A percentile compares a stretch with the other conserved stretches of the same genome.
Evolutionary conservation across 2,113 vertebrate genomes (phyloP).

Genomic region (Rhadina sibilatrix): DNA sequence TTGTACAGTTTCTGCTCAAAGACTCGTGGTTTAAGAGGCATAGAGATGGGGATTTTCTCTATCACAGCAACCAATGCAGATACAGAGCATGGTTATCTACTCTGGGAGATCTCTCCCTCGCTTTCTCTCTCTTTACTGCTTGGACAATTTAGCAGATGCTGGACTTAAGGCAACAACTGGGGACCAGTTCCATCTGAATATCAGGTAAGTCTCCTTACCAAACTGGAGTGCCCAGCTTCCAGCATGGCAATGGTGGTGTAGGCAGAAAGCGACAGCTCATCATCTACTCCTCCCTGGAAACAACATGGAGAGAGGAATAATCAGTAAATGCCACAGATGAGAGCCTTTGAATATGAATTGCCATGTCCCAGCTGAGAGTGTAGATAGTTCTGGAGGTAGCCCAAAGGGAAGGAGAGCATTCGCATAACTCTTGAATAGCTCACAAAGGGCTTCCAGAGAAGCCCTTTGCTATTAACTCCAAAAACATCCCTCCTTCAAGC

Average conservation of each 20-base stretch:
- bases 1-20: background rate
- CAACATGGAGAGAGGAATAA: background rate
- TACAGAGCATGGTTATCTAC: background rate
- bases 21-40: background rate
- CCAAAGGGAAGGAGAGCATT: background rate
- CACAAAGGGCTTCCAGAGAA: background rate
- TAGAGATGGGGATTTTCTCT: background rate
- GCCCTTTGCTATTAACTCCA: background rate
- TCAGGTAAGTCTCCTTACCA: background rate
- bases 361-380: background rate
- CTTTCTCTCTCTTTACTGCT: background rate
- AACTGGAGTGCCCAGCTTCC: conserved; percentile 44
- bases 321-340: background rate
- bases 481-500: background rate
- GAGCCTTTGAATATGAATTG: background rate
- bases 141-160: background rate
- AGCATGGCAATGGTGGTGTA: conserved; percentile 59
- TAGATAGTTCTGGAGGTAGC: background rate
- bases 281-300: conserved; percentile 58
- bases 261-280: conserved; percentile 35
- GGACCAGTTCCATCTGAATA: background rate
- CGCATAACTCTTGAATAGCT: background rate
- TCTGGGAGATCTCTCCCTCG: background rate
- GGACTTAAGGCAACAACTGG: background rate
- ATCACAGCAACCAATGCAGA: background rate